Conservation (phyloP, 2,797 vertebrate genomes). For the Ctenosaura bakeri region DNA sequence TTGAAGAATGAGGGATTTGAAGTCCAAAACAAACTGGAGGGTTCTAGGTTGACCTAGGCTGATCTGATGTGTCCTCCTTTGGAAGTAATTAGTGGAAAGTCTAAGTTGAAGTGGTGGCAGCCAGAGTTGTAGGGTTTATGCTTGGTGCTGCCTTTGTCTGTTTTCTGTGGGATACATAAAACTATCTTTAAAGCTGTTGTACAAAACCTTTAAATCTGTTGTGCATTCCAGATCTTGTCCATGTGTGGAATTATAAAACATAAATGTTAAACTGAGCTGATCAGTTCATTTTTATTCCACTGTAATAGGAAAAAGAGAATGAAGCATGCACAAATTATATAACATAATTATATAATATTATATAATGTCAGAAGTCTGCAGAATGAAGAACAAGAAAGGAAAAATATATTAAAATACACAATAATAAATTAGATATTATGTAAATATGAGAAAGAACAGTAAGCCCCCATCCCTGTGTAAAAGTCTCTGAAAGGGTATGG, state of each 20-base stretch:
- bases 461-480: too few species aligned
- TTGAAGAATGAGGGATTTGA: too few species aligned
- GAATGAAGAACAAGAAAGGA: neutral
- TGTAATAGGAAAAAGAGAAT: neutral
- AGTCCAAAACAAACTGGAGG: too few species aligned
- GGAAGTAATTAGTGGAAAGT: neutral
- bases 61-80: neutral
- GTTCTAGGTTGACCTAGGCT: too few species aligned
- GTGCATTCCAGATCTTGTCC: neutral
- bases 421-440: neutral
- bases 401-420: neutral
- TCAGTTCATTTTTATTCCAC: neutral
- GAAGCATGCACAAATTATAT: neutral
- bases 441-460: neutral
- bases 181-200: neutral
- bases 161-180: neutral
- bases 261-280: neutral
- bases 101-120: neutral
- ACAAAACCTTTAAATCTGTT: neutral
- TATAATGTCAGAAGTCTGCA: neutral
- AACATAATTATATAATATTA: too few species aligned
- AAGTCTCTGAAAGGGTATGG: neutral
- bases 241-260: rapidly evolving
- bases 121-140: too few species aligned
- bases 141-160: neutral